Evolutionary conservation across 2,797 vertebrate species (phyloP), one percentile per base, ranked within the genome.

Genomic region (Platalea minor): DNA sequence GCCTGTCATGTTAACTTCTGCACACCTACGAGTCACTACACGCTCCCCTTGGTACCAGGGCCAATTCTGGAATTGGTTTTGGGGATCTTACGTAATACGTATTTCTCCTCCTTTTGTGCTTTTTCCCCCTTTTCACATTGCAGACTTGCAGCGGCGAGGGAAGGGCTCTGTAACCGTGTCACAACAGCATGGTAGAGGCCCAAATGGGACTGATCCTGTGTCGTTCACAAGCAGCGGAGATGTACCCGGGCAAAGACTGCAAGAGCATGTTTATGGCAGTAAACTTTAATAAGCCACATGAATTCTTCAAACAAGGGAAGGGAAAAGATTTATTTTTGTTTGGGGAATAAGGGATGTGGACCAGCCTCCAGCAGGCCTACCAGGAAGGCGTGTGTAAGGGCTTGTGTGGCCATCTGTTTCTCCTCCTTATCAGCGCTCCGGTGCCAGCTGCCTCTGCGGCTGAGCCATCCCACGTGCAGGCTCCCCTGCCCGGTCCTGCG

Each of bases 371-470:
- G 95, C 93, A 95, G 90, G 94, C 88, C 95, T 95, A 94, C 84
- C 90, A 95, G 89, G 85, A 95, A 95, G 94, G 87, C 82, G 35
- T 93, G 86, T 94, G 91, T 96, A 96, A 93, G 95, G 95, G 91
- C 85, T 96, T 89, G 81, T 35, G 3, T 68, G 91, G 85, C 96
- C 96, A 97, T 96, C 95, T 96, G 96, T 93, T 93, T 96, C 93
- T 96, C 84, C 93, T 96, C 92, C 91, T 92, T 96, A 96, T 96
- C 78, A 91, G 89, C 11, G 3, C 91, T 95, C 78, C 2, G 1
- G 68, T 96, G 95, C 95, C 95, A 96, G 95, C 95, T 93, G 95
- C 93, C 92, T 96, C 84, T 95, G 92, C 8, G 91, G 94, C 94
- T 94, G 85, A 94, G 94, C 93, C 8, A 7, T 80, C 91, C 85